phyloP scores from a whole-genome alignment of 2,888 invertebrate genomes.

The Caenorhabditis doughertyi region DNA sequence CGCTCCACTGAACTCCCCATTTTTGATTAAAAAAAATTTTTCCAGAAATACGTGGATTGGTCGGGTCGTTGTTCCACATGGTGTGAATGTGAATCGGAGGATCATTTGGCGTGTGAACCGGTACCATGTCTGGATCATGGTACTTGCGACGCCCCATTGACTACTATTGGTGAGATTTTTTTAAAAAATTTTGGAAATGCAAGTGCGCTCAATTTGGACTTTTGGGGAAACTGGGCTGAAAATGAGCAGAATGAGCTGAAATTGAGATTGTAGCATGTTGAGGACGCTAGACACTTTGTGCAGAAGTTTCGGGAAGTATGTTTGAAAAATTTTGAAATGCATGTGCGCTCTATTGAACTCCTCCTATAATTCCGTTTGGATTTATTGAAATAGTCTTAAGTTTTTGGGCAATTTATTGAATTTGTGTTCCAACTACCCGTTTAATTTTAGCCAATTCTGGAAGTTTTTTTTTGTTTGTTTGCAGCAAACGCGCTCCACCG shows the following conservation, averaged over 20 bases:
- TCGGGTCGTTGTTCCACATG: slow-evolving; percentile 79
- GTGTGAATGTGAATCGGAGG: slow-evolving; percentile 78
- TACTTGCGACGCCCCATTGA: slow-evolving; percentile 72
- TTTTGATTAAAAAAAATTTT: no score
- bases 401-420: no score
- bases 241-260: background rate
- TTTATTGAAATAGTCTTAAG: background rate
- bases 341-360: slow-evolving; percentile 4
- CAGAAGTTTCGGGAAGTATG: background rate
- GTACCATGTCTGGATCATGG: slow-evolving; percentile 75
- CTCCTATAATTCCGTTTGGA: background rate
- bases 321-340: background rate
- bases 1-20: slow-evolving; percentile 13
- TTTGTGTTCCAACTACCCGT: no score
- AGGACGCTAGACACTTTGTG: no score
- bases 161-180: slow-evolving; percentile 70
- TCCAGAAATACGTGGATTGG: slow-evolving; percentile 76
- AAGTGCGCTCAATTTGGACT: no score
- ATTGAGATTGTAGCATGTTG: no score
- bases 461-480: no score
- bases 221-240: background rate
- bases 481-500: no score
- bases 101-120: slow-evolving; percentile 73
- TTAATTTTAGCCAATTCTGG: no score
- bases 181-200: background rate